Conservation (phyloP, 2,113 vertebrate species). For the Gorsachius goisagi region DNA sequence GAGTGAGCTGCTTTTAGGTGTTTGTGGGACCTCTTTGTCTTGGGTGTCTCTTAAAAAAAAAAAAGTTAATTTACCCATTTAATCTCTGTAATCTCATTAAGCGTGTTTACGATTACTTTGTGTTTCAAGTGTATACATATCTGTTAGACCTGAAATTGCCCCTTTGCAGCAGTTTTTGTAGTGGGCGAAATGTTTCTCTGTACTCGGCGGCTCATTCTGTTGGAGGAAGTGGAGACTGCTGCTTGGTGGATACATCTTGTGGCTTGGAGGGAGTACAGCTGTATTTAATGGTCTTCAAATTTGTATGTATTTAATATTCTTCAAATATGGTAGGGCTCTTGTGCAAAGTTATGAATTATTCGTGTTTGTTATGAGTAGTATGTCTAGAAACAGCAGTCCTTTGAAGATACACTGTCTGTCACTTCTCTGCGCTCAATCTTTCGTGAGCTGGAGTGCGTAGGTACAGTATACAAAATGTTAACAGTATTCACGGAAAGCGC, state of each 20-base stretch:
- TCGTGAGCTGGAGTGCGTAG: background rate
- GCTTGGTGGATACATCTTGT: background rate
- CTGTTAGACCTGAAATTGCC: background rate
- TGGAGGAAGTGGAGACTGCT: background rate
- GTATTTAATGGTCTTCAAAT: conserved; percentile 2
- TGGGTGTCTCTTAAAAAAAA: background rate
- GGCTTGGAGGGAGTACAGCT: background rate
- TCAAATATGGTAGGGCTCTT: background rate
- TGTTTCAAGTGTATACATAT: background rate
- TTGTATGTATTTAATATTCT: background rate
- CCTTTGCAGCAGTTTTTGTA: conserved; percentile 10
- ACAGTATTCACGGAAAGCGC: background rate
- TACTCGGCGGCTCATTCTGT: background rate
- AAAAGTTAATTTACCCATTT: background rate
- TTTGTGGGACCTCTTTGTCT: background rate
- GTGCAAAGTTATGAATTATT: conserved; percentile 30
- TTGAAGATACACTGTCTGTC: conserved; percentile 34
- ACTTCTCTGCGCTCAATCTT: background rate
- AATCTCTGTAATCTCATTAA: conserved; percentile 8
- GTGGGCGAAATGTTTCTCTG: background rate
- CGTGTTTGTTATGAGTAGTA: background rate
- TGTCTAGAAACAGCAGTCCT: conserved; percentile 32
- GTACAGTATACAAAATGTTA: background rate
- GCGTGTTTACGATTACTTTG: background rate
- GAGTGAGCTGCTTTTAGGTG: background rate